Percentiles rank a stretch among this genome's conserved stretches.
These are phyloP conservation scores for Nesoenas mayeri DNA, from an alignment of 2,113 vertebrate genomes.

Conservation along the genomic window DNA sequence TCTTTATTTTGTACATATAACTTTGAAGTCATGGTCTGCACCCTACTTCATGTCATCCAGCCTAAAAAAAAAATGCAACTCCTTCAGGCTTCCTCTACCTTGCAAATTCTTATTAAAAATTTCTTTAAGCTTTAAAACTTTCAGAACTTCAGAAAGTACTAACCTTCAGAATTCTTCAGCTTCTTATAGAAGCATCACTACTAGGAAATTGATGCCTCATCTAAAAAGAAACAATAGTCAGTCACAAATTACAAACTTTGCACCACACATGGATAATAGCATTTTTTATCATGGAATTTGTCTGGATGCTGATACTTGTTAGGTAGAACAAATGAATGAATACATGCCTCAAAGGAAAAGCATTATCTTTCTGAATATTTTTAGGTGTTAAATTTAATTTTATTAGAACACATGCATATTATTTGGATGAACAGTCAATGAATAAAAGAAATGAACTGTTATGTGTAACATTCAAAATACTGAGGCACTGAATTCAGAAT, in stretches of 20 bases:
- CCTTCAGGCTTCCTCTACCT: background rate
- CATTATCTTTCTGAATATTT: conserved; percentile 59
- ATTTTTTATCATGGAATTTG: conserved; percentile 18
- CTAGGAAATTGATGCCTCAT: conserved; percentile 23
- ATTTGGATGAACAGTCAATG: background rate
- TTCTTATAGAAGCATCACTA: background rate
- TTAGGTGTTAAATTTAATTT: conserved; percentile 28
- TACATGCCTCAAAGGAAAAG: conserved; percentile 12
- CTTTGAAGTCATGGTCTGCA: background rate
- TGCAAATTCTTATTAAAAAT: background rate
- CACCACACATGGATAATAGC: background rate
- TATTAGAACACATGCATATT: conserved; percentile 5
- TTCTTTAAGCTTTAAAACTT: conserved; percentile 43
- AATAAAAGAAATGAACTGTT: conserved; percentile 24
- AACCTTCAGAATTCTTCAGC: conserved; percentile 7
- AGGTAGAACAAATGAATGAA: conserved; percentile 12
- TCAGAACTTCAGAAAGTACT: background rate
- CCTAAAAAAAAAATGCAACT: background rate
- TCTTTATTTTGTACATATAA: background rate
- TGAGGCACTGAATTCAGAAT: background rate
- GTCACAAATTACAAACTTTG: conserved; percentile 13
- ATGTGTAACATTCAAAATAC: conserved; percentile 12
- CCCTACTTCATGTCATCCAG: background rate
- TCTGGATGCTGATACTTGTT: background rate
- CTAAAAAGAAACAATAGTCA: background rate